Percentiles rank a stretch among this genome's conserved stretches.
These are phyloP conservation scores for Nothobranchius furzeri DNA, from an alignment of 2,113 vertebrate genomes.

Conservation along the genomic window DNA sequence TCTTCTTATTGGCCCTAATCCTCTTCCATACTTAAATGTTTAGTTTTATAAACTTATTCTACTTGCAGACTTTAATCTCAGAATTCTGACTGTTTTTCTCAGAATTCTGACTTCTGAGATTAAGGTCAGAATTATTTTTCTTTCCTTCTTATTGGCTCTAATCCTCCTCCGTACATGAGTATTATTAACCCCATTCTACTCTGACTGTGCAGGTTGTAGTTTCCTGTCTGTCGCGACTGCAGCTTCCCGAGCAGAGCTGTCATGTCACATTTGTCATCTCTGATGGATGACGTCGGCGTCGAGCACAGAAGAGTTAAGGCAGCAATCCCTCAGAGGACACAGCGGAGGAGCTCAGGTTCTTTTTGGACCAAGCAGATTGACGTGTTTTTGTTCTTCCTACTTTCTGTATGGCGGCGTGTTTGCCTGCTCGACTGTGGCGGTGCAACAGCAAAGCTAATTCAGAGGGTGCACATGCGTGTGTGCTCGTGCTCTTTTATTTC, in stretches of 20 bases:
- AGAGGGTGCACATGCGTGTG: constrained; percentile 26
- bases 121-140: too few species aligned
- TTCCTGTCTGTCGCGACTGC: constrained; percentile 33
- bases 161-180: neutral
- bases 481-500: constrained; percentile 25
- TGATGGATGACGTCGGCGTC: constrained; percentile 62
- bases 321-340: constrained; percentile 45
- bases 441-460: constrained; percentile 57
- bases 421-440: constrained; percentile 50
- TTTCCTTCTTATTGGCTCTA: too few species aligned
- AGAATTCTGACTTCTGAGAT: too few species aligned
- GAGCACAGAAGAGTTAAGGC: constrained; percentile 60
- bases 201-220: constrained; percentile 16
- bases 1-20: too few species aligned
- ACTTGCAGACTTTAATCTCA: too few species aligned
- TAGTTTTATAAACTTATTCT: too few species aligned
- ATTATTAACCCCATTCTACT: constrained; percentile 24
- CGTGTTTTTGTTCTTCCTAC: constrained; percentile 66
- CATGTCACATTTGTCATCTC: constrained; percentile 65
- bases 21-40: too few species aligned
- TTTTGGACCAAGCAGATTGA: constrained; percentile 64
- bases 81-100: too few species aligned
- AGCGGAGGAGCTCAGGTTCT: constrained; percentile 48
- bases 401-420: constrained; percentile 53
- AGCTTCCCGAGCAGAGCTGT: constrained; percentile 61